Evolutionary conservation across 2,797 vertebrate species (phyloP).

Genomic region (Sarcoramphus papa): DNA sequence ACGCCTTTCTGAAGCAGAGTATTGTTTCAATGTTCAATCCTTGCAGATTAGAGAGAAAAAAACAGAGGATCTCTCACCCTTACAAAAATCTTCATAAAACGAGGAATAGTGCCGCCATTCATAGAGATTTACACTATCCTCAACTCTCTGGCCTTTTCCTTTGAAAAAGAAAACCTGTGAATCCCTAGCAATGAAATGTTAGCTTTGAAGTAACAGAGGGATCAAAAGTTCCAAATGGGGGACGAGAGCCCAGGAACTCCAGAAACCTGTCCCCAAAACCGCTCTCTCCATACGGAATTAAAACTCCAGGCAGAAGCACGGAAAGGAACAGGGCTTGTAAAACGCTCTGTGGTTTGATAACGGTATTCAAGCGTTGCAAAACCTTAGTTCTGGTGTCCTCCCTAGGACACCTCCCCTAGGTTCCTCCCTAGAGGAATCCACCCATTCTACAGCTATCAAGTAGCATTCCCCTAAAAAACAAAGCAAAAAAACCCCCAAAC

Average conservation of each 20-base stretch:
- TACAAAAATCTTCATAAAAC: neutral
- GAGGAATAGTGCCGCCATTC: neutral
- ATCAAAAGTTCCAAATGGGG: neutral
- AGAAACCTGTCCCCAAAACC: neutral
- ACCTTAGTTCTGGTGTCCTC: neutral
- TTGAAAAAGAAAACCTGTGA: neutral
- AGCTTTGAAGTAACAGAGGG: neutral
- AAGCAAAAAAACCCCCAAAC: too few species aligned
- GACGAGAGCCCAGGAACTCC: neutral
- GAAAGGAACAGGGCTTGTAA: neutral
- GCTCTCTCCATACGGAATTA: accelerated
- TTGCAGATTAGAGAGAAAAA: neutral
- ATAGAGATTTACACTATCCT: neutral
- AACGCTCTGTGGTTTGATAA: neutral
- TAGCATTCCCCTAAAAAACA: neutral
- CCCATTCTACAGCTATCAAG: neutral
- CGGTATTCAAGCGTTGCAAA: neutral
- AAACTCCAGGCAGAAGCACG: neutral
- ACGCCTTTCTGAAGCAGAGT: neutral
- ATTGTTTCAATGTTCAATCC: neutral
- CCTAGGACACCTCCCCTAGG: too few species aligned
- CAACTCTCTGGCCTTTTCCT: neutral
- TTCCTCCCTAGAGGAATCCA: neutral
- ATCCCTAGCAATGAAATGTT: neutral
- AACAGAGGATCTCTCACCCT: neutral